Base-by-base conservation (phyloP, 2,113 vertebrate species). In the Maylandia zebra region DNA sequence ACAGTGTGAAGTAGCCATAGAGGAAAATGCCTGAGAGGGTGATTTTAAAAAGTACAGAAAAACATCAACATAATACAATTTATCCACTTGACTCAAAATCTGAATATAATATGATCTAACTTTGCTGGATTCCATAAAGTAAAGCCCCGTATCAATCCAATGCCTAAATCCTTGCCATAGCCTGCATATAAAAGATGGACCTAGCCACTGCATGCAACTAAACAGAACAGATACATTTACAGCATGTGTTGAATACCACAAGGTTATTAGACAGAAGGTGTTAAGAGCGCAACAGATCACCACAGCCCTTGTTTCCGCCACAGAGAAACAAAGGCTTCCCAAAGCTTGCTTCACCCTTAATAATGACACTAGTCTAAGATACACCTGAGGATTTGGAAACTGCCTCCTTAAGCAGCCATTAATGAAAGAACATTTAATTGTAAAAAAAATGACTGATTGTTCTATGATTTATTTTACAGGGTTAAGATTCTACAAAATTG, bases 201-300 rank as follows among this genome's bases (percentile, higher is more conserved):
- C 43, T 10, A 45, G 69, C 13, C 38, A 27, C 69, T 74, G 41
- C 19, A 41, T 69, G 19, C 36, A 69, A 69, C 3, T 69, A 69
- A 69, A 69, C 34, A 38, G 34, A 66, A 8, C 17, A 8, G 64
- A 69, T 38, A 69, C 64, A 69, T 69, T 69, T 69, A 38, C 36
- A 41, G 36, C 4, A 69, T 12, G 36, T 41, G 34, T 7, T 9
- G 64, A 69, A 41, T 41, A 69, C 19, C 36, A 22, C 64, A 69
- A 22, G 64, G 3, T 22, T 38, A 22, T 69, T 41, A 41, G 17
- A 14, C 64, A 69, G 59, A 36, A 64, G 36, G 64, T 69, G 64
- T 69, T 22, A 69, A 69, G 11, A 69, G 0, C 0, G 4, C 34
- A n/a, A 66, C 61, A 66, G 32, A 22, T 66, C 19, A 66, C 61